Conservation (phyloP, 2,888 invertebrate genomes). For the Lamproptera curius region DNA sequence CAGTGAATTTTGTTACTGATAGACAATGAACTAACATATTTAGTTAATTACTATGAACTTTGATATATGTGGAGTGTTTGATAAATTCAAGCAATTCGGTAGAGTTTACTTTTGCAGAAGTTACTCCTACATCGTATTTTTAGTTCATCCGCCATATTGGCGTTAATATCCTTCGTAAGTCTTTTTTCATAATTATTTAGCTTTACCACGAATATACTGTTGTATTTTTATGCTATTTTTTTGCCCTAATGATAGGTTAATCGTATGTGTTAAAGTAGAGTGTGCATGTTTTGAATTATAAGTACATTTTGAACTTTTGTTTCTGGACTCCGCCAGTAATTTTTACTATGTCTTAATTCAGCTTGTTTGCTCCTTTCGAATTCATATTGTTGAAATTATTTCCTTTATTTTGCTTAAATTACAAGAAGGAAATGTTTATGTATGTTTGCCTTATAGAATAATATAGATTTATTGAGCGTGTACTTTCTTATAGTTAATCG, state of each 20-base stretch:
- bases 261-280: constrained; percentile 50
- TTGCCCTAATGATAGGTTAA: constrained; percentile 72
- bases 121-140: constrained; percentile 76
- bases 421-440: constrained; percentile 6
- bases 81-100: constrained; percentile 59
- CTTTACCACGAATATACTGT: constrained; percentile 55
- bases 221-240: constrained; percentile 59
- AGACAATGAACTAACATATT: constrained; percentile 57
- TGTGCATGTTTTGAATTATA: constrained; percentile 52
- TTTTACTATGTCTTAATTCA: constrained; percentile 15
- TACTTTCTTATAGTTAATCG: constrained; percentile 9
- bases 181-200: constrained; percentile 70
- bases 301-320: constrained; percentile 50
- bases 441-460: constrained; percentile 14
- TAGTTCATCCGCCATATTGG: constrained; percentile 85
- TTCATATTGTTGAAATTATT: constrained; percentile 3
- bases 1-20: constrained; percentile 59
- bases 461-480: constrained; percentile 9
- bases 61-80: constrained; percentile 63
- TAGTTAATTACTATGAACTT: constrained; percentile 56
- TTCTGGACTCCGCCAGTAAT: constrained; percentile 56
- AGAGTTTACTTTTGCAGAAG: constrained; percentile 65
- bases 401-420: constrained; percentile 10
- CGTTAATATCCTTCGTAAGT: constrained; percentile 79
- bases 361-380: constrained; percentile 8